Percentiles rank a stretch among this genome's conserved stretches.
Conservation (phyloP, 2,888 invertebrate species). For the Keiferia lycopersicella region DNA sequence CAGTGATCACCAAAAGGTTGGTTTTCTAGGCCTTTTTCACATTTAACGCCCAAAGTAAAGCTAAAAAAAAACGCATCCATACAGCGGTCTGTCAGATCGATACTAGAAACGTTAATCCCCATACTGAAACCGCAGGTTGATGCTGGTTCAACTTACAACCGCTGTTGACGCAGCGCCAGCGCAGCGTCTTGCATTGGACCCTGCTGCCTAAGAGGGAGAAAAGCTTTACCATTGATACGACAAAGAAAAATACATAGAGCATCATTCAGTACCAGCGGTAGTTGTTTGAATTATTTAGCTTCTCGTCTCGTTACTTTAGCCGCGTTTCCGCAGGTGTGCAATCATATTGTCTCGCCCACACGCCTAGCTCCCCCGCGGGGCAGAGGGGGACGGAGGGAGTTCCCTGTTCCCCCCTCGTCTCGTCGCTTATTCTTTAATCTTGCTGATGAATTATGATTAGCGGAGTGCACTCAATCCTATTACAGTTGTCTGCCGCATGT, state of each 20-base stretch:
- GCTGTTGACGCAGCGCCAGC: too few species aligned
- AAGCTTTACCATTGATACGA: neutral
- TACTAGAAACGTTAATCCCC: too few species aligned
- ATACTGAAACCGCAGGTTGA: too few species aligned
- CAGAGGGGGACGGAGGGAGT: slow-evolving; percentile 30
- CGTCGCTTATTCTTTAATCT: slow-evolving; percentile 78
- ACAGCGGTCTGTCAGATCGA: too few species aligned
- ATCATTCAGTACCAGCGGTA: slow-evolving; percentile 50
- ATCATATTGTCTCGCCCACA: slow-evolving; percentile 75
- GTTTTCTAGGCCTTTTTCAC: too few species aligned
- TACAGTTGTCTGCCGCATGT: slow-evolving; percentile 63
- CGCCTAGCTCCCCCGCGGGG: slow-evolving; percentile 37
- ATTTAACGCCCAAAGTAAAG: too few species aligned
- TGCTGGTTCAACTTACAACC: too few species aligned
- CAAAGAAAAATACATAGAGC: slow-evolving; percentile 48
- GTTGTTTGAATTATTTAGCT: slow-evolving; percentile 76
- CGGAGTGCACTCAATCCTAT: slow-evolving; percentile 78
- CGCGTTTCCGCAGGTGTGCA: slow-evolving; percentile 79
- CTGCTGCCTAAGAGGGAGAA: too few species aligned
- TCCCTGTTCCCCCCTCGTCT: slow-evolving; percentile 36
- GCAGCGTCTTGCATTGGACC: too few species aligned
- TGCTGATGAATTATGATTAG: slow-evolving; percentile 81
- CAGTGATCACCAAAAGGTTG: too few species aligned
- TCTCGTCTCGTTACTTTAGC: slow-evolving; percentile 77
- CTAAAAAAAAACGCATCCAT: too few species aligned